A percentile compares a stretch with the other conserved stretches of the same genome.
Evolutionary conservation across 2,113 vertebrate genomes (phyloP).

Genomic region (Chaetodon trifascialis): DNA sequence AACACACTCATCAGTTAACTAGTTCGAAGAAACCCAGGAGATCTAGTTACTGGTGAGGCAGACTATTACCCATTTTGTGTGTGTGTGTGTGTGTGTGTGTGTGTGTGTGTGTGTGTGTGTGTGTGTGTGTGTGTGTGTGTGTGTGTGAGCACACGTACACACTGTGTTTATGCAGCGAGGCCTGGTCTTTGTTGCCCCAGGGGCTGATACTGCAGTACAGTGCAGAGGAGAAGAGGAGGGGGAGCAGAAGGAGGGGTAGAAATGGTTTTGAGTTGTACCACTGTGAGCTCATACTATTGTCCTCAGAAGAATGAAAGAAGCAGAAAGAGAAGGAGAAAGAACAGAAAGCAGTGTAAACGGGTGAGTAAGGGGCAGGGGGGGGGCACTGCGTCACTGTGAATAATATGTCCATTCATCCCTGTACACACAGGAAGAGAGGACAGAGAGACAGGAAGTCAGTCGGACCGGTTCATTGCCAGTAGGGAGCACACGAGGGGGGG

Average conservation of each 20-base stretch:
- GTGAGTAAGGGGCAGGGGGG: conserved; percentile 39
- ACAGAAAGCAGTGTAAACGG: conserved; percentile 56
- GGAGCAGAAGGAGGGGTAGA: conserved; percentile 26
- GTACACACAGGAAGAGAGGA: conserved; percentile 76
- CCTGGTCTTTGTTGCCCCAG: conserved; percentile 72
- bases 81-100: conserved; percentile 14
- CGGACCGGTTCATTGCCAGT: conserved; percentile 63
- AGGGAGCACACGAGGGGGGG: conserved; percentile 64
- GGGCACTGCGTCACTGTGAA: conserved; percentile 72
- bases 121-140: neutral
- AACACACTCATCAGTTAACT: conserved; percentile 6
- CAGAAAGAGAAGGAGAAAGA: conserved; percentile 62
- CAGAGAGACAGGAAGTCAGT: conserved; percentile 75
- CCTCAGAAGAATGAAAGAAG: conserved; percentile 71
- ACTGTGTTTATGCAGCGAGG: conserved; percentile 62
- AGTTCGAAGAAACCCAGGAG: conserved; percentile 26
- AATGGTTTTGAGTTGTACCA: conserved; percentile 74
- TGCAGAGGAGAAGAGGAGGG: conserved; percentile 37
- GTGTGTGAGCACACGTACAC: conserved; percentile 15
- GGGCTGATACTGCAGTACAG: conserved; percentile 77
- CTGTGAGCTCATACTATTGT: conserved; percentile 81
- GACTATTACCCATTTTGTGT: conserved; percentile 36
- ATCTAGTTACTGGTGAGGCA: conserved; percentile 18
- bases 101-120: neutral
- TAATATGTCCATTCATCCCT: conserved; percentile 79